Evolutionary conservation across 2,113 vertebrate genomes (phyloP).

Genomic region (Acanthochromis polyacanthus): DNA sequence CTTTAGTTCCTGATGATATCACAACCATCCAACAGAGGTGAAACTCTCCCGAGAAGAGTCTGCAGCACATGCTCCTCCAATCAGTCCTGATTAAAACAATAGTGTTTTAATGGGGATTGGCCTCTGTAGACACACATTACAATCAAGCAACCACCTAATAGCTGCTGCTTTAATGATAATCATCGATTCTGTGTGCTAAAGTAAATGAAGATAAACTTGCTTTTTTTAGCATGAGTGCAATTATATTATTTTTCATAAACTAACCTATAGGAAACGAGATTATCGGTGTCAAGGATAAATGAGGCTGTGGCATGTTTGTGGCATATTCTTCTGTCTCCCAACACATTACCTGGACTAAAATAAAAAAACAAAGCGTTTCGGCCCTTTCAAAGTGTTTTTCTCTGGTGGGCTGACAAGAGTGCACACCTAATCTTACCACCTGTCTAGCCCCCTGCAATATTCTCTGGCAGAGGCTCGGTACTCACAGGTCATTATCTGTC

Average conservation of each 20-base stretch:
- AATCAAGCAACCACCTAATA: slow-evolving; percentile 71
- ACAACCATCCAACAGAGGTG: neutral
- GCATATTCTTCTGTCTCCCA: slow-evolving; percentile 15
- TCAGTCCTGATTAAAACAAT: slow-evolving; percentile 74
- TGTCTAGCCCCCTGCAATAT: slow-evolving; percentile 61
- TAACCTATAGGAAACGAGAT: slow-evolving; percentile 15
- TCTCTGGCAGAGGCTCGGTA: slow-evolving; percentile 69
- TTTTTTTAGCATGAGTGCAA: slow-evolving; percentile 4
- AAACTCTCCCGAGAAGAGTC: slow-evolving; percentile 29
- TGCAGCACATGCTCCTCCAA: slow-evolving; percentile 44
- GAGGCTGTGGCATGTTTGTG: slow-evolving; percentile 8
- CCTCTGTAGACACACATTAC: slow-evolving; percentile 51
- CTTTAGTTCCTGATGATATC: slow-evolving; percentile 12
- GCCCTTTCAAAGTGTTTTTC: slow-evolving; percentile 52
- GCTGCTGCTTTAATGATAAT: slow-evolving; percentile 58
- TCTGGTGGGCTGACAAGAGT: slow-evolving; percentile 56
- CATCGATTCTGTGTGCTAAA: slow-evolving; percentile 53
- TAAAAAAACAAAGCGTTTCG: slow-evolving; percentile 16
- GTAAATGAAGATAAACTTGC: slow-evolving; percentile 34
- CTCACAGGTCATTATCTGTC: slow-evolving; percentile 89
- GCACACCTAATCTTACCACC: slow-evolving; percentile 66
- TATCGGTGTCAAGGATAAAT: slow-evolving; percentile 14
- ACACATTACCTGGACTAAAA: slow-evolving; percentile 11
- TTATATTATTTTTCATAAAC: slow-evolving; percentile 16
- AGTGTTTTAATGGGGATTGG: slow-evolving; percentile 57